Conservation (phyloP, 2,888 invertebrate genomes). For the Venustoraphidia nigricollis region DNA sequence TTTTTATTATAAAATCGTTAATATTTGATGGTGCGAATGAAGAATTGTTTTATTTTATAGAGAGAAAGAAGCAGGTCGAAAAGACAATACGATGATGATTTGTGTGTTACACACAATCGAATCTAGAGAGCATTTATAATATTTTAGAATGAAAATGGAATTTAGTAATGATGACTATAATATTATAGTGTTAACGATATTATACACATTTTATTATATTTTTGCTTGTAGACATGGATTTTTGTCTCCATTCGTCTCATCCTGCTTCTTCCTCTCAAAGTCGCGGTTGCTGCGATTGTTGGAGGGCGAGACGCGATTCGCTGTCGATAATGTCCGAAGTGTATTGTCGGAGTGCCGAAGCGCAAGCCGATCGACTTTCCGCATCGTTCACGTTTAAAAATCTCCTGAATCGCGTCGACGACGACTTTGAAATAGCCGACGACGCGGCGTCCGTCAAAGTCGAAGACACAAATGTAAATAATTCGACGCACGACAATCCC, state of each 20-base stretch:
- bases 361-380: conserved; percentile 12
- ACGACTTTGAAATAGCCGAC: conserved; percentile 37
- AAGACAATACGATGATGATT: no score
- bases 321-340: conserved; percentile 38
- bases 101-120: no score
- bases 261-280: conserved; percentile 27
- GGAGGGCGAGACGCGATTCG: conserved; percentile 22
- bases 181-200: no score
- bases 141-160: no score
- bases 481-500: not conserved
- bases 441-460: conserved; percentile 32
- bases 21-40: no score
- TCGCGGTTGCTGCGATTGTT: conserved; percentile 25
- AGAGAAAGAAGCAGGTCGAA: no score
- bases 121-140: no score
- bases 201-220: no score
- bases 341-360: conserved; percentile 31
- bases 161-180: no score
- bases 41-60: no score
- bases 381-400: conserved; percentile 17
- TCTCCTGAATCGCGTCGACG: conserved; percentile 27
- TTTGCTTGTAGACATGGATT: no score
- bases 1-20: no score
- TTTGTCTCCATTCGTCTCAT: conserved; percentile 11
- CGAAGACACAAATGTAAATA: conserved; percentile 8